Evolutionary conservation across 2,888 invertebrate species (phyloP).

Genomic region (Zhuqinia jingwanae): DNA sequence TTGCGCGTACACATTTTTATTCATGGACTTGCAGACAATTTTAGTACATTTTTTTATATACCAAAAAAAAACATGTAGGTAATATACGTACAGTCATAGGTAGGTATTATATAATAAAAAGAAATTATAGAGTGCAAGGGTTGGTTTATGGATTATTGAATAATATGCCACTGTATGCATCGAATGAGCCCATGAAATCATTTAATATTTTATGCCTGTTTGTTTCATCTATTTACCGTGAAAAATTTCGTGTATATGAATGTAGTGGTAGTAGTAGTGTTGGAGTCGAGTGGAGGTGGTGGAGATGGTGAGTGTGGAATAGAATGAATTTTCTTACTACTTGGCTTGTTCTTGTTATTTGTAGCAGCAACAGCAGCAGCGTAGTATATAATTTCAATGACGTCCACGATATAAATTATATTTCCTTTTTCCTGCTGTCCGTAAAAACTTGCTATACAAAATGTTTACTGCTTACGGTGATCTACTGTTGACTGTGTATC

Average conservation of each 20-base stretch:
- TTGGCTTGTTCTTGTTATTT: too few species aligned
- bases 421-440: slow-evolving; percentile 45
- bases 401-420: slow-evolving; percentile 49
- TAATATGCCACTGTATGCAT: slow-evolving; percentile 13
- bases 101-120: too few species aligned
- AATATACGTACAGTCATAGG: too few species aligned
- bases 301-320: not conserved
- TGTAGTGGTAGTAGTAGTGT: too few species aligned
- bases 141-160: slow-evolving; percentile 36
- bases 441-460: not conserved
- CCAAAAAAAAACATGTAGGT: too few species aligned
- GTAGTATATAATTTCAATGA: slow-evolving; percentile 48
- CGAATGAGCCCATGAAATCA: slow-evolving; percentile 14
- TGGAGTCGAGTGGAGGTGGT: too few species aligned
- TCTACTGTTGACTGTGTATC: slow-evolving; percentile 3
- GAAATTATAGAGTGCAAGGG: too few species aligned
- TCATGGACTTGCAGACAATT: slow-evolving; percentile 7
- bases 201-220: slow-evolving; percentile 25
- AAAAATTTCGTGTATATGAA: too few species aligned
- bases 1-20: slow-evolving; percentile 1
- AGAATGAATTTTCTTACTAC: not conserved
- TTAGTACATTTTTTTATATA: not conserved
- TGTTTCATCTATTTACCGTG: slow-evolving; percentile 1
- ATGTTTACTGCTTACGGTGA: too few species aligned
- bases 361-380: too few species aligned